Percentiles rank a stretch among this genome's conserved stretches.
Evolutionary conservation across 2,888 invertebrate species (phyloP).

Genomic region (Odontocolon sp.): DNA sequence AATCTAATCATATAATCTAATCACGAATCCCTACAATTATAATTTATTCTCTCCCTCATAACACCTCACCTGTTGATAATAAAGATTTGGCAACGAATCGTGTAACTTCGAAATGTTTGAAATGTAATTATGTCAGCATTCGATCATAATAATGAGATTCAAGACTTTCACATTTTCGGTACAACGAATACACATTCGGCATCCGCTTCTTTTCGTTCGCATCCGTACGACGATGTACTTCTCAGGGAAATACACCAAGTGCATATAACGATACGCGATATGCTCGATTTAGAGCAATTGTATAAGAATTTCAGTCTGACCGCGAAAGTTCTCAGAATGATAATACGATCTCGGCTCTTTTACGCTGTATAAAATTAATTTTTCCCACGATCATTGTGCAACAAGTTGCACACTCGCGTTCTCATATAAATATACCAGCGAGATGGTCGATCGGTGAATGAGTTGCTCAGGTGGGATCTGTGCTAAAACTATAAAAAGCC

Average conservation of each 20-base stretch:
- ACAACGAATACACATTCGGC: neutral
- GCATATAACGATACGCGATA: neutral
- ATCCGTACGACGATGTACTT: too few species aligned
- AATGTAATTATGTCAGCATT: neutral
- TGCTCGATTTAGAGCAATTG: neutral
- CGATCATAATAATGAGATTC: neutral
- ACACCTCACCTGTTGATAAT: neutral
- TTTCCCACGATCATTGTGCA: slow-evolving; percentile 49
- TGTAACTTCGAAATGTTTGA: neutral
- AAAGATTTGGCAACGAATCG: neutral
- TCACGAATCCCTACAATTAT: too few species aligned
- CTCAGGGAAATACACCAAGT: neutral
- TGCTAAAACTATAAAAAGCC: slow-evolving; percentile 17
- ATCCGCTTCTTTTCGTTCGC: neutral
- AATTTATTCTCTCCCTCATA: neutral
- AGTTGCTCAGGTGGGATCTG: slow-evolving; percentile 12
- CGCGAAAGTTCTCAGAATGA: neutral
- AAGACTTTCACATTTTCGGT: slow-evolving; percentile 2
- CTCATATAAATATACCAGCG: neutral
- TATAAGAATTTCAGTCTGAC: slow-evolving; percentile 14
- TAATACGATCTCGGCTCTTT: neutral
- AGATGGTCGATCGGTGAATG: neutral
- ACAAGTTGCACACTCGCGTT: slow-evolving; percentile 36
- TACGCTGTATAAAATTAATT: slow-evolving; percentile 12
- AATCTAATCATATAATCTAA: too few species aligned